Evolutionary conservation across 2,113 vertebrate genomes (phyloP).

Genomic region (Cheirogaleus medius): DNA sequence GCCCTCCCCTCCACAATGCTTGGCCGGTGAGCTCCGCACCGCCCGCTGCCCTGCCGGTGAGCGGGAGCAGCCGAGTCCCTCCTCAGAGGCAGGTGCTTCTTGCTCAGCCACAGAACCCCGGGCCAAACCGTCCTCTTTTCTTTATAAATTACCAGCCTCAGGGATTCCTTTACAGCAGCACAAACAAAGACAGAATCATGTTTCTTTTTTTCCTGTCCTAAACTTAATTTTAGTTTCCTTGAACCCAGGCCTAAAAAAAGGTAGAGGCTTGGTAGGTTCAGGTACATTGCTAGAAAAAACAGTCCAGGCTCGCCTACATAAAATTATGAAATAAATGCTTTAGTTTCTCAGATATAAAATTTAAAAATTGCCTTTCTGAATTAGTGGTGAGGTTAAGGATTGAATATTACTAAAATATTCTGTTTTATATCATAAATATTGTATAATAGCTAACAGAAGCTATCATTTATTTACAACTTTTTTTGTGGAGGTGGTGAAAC

Average conservation of each 20-base stretch:
- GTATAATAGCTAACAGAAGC: not conserved
- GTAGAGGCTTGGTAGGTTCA: not conserved
- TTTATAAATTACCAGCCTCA: no score
- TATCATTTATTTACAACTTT: not conserved
- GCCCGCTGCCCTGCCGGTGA: accelerated
- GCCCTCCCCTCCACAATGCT: no score
- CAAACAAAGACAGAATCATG: no score
- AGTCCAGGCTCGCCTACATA: no score
- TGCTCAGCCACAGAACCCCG: no score
- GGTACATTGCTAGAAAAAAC: not conserved
- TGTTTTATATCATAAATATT: not conserved
- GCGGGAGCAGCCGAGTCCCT: no score
- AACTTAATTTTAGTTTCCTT: not conserved
- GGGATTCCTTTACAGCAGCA: no score
- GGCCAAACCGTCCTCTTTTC: no score
- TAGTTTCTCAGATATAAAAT: not conserved
- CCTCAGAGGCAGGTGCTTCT: no score
- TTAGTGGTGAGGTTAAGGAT: not conserved
- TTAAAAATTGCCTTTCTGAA: not conserved
- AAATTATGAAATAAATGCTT: not conserved
- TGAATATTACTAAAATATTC: not conserved
- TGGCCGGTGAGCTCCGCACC: no score
- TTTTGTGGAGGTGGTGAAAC: not conserved
- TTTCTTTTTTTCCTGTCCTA: not conserved
- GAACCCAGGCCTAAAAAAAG: not conserved